phyloP scores from a whole-genome alignment of 2,888 invertebrate species.

The Drosophila emarginata region DNA sequence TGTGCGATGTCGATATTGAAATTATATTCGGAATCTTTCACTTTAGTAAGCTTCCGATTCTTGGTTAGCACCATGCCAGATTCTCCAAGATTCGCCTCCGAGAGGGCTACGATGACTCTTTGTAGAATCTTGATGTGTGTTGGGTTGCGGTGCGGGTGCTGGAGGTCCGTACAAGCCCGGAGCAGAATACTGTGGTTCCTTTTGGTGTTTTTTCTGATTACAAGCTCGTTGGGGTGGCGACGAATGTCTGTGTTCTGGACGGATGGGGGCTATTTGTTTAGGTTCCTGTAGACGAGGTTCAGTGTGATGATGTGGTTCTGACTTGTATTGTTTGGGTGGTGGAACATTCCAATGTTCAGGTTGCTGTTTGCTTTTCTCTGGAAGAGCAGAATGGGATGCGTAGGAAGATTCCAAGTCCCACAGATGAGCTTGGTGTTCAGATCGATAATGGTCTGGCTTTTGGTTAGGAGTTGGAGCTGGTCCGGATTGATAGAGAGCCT shows the following conservation, averaged over 20 bases:
- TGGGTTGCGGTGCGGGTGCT: too few relatives aligned
- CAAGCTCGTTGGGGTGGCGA: constrained; percentile 10
- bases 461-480: constrained; percentile 3
- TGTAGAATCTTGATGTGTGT: not conserved
- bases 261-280: not conserved
- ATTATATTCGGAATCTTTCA: too few relatives aligned
- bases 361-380: not conserved
- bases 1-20: not conserved
- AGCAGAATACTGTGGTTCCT: not conserved
- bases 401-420: not conserved
- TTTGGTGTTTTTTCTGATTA: not conserved
- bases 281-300: not conserved
- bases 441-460: constrained; percentile 7
- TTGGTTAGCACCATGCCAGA: constrained; percentile 43
- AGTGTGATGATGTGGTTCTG: not conserved
- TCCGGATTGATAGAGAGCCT: constrained; percentile 23
- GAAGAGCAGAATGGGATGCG: not conserved
- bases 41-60: constrained; percentile 27
- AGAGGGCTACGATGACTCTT: not conserved
- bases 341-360: not conserved
- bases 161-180: too few relatives aligned
- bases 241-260: not conserved
- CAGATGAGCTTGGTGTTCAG: not conserved
- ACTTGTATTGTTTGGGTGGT: not conserved
- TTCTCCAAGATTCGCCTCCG: constrained; percentile 22